Base-by-base conservation (phyloP, 2,113 vertebrate species). In the Hystrix cristata region DNA sequence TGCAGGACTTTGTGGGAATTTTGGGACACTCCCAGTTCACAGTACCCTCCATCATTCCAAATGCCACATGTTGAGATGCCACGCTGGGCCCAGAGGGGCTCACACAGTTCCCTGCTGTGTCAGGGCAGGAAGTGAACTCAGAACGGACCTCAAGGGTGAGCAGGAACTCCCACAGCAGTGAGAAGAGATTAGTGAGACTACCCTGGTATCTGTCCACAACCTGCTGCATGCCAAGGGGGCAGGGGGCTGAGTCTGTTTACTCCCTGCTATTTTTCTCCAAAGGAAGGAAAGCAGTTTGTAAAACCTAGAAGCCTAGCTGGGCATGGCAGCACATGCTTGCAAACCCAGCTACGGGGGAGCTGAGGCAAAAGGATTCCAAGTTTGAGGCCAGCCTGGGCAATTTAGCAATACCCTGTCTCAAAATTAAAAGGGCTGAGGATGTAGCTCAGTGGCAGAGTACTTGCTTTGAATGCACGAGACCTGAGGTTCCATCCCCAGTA, bases 251-350 rank as follows among this genome's bases (percentile, higher is more conserved):
- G n/a, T 88, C 78, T 43, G 67, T 92, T 59, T 31, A 83, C 53
- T 62, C 43, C 53, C 78, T 62, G 51, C 18, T 12, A 4, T 83
- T 38, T 16, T 78, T 71, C 60, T 29, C n/a, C 16, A 87, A 74
- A 92, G 87, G 43, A 59, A 84, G 8, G 34, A 59, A 96, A 87
- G n/a, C 38, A 80, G 59, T 78, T 86, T 43, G 18, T 91, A 93
- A 91, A 91, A 71, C 25, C 19, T 27, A 46, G 51, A 81, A 79
- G 34, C 15, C 82, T 25, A 25, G 38, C 21, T 46, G 38, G 71
- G 71, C 23, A 46, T 46, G 38, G 23, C 12, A 9, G 71, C 23
- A 46, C 38, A 46, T 13, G 23, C 71, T 74, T 25, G 43, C 38
- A 74, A 74, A 74, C 23, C n/a, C 23, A 74, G 21, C 5, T 74